Evolutionary conservation across 2,113 vertebrate genomes (phyloP).

Genomic region (Daboia siamensis): DNA sequence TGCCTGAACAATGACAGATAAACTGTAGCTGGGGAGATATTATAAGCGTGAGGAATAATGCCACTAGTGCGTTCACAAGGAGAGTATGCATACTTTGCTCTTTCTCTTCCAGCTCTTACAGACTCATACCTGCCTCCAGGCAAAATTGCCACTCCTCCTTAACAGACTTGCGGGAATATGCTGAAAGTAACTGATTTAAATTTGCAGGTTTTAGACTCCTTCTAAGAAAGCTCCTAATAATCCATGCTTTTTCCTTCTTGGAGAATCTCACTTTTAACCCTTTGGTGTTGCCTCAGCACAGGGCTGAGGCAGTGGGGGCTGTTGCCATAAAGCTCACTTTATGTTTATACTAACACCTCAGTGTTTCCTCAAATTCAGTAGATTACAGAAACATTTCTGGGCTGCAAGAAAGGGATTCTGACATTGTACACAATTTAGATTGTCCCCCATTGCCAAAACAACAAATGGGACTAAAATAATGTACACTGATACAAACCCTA

Average conservation of each 20-base stretch:
- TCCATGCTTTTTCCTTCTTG: constrained; percentile 38
- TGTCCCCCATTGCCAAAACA: background rate
- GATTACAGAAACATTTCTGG: background rate
- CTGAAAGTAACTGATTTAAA: constrained; percentile 2
- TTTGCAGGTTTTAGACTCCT: constrained; percentile 9
- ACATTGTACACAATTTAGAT: background rate
- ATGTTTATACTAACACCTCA: background rate
- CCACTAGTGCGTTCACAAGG: background rate
- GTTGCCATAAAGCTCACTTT: background rate
- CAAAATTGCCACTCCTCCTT: background rate
- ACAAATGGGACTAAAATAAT: background rate
- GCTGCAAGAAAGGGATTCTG: background rate
- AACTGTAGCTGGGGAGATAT: background rate
- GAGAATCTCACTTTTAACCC: background rate
- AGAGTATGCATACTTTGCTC: background rate
- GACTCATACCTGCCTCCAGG: background rate
- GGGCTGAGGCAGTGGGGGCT: background rate
- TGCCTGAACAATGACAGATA: background rate
- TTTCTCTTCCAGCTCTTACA: background rate
- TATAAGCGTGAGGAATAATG: background rate
- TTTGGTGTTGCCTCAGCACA: background rate
- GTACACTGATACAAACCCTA: background rate
- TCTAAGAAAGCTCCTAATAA: background rate
- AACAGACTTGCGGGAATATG: background rate
- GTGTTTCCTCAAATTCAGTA: background rate